Evolutionary conservation across 2,888 invertebrate genomes (phyloP).

Genomic region (Hydraecia micacea): DNA sequence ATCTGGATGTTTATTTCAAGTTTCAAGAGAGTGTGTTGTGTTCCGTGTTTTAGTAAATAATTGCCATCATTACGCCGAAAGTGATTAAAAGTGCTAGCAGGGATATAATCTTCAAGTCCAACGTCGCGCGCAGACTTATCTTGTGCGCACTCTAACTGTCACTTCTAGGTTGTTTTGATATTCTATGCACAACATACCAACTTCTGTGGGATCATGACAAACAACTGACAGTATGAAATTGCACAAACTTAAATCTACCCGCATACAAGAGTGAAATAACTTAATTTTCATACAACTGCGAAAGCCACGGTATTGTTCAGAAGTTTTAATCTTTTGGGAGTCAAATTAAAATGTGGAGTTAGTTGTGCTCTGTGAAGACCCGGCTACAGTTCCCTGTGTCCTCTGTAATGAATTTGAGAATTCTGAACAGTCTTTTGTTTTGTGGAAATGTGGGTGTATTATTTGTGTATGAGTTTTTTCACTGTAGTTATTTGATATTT

Average conservation of each 20-base stretch:
- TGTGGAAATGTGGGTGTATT: slow-evolving; percentile 30
- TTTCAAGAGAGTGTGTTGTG: too few relatives aligned
- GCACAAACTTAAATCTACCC: slow-evolving; percentile 25
- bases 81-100: too few relatives aligned
- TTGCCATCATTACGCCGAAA: too few relatives aligned
- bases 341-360: slow-evolving; percentile 41
- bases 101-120: too few relatives aligned
- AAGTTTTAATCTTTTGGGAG: slow-evolving; percentile 34
- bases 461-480: not conserved
- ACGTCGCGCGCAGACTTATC: too few relatives aligned
- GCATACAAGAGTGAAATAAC: slow-evolving; percentile 31
- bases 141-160: not conserved
- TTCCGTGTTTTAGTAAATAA: too few relatives aligned
- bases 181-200: not conserved
- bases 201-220: slow-evolving; percentile 15
- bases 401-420: not conserved
- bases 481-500: too few relatives aligned
- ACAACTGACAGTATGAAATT: slow-evolving; percentile 16
- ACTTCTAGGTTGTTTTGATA: not conserved
- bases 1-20: too few relatives aligned
- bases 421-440: slow-evolving; percentile 14
- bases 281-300: slow-evolving; percentile 22
- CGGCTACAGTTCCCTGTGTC: not conserved
- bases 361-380: slow-evolving; percentile 4
- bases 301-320: slow-evolving; percentile 14